Evolutionary conservation across 2,797 vertebrate species (phyloP), one percentile per base, ranked within the genome.

Genomic region (Columba guinea): DNA sequence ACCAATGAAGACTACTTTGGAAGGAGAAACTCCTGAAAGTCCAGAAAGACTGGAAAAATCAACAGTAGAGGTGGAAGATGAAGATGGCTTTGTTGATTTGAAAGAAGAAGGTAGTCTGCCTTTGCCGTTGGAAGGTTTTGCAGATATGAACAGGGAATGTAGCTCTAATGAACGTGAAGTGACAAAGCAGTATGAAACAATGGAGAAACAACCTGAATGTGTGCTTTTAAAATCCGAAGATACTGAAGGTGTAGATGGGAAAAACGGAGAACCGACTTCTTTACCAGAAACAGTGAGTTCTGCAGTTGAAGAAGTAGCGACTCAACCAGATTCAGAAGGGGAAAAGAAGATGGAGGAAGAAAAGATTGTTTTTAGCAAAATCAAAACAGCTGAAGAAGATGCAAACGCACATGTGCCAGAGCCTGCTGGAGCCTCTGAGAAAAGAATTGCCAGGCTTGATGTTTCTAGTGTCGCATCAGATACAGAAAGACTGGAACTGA

Each of bases 381-480:
- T 59, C 27, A 94, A 37, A 79, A 58, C 48, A 79, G 12, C 58
- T 39, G 41, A 71, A 78, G 86, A 58, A 83, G 89, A 88, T 15
- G 27, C 37, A 53, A 84, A 71, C 34, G 52, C 55, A 11, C 84
- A 4, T 20, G 4, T 60, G 28, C 44, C 56, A 23, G 98, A 97
- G 68, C 58, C 87, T 74, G 19, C 95, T 95, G 98, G 97, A 93
- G 76, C 97, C 96, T 98, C 98, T 97, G 99, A 99, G 82, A 99
- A 98, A 74, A 99, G 98, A 97, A 99, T 99, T 1, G 99, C 99
- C 62, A 98, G 98, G 71, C 98, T 99, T 92, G 99, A 99, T 83
- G 99, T 99, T 97, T 99, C 99, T 75, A 99, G 98, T 80, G 99
- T 99, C 95, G 99, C 99, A 89, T 98, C 98, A n/a, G 99, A 99